phyloP scores from a whole-genome alignment of 2,113 vertebrate species.

The Steatornis caripensis region DNA sequence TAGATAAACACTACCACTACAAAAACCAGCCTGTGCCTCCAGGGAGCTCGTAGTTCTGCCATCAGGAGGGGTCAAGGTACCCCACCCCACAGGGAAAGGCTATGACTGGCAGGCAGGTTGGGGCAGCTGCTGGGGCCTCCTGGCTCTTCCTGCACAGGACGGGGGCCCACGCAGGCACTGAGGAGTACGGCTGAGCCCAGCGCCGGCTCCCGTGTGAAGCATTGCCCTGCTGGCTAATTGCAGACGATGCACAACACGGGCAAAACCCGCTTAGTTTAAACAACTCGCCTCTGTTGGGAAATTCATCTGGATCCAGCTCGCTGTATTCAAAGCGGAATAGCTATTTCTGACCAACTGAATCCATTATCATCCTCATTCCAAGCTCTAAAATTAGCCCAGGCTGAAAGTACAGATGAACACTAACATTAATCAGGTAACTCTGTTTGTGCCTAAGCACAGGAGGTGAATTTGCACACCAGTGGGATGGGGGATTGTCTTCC shows the following conservation, averaged over 20 bases:
- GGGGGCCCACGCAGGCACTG: rapidly evolving
- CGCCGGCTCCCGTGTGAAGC: rapidly evolving
- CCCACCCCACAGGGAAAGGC: not conserved
- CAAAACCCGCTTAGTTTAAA: not conserved
- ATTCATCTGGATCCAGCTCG: not conserved
- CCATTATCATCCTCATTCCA: not conserved
- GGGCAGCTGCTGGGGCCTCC: rapidly evolving
- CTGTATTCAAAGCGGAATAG: conserved; percentile 8
- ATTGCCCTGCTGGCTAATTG: not conserved
- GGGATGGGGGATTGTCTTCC: not conserved
- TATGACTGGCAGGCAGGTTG: not conserved
- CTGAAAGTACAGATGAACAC: not conserved
- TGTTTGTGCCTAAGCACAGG: not conserved
- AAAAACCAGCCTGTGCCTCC: not conserved
- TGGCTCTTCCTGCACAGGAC: rapidly evolving
- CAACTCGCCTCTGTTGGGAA: not conserved
- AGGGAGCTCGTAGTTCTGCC: rapidly evolving
- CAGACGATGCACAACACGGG: not conserved
- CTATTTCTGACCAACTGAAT: not conserved
- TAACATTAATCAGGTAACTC: not conserved
- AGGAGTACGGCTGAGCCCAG: not conserved
- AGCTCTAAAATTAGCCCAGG: conserved; percentile 15
- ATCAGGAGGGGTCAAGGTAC: rapidly evolving
- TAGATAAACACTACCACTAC: not conserved
- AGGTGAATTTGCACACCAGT: not conserved